A percentile compares a stretch with the other conserved stretches of the same genome.
These are phyloP conservation scores for Cremastinae sp. DNA, from an alignment of 2,888 invertebrate species.

Conservation along the genomic window DNA sequence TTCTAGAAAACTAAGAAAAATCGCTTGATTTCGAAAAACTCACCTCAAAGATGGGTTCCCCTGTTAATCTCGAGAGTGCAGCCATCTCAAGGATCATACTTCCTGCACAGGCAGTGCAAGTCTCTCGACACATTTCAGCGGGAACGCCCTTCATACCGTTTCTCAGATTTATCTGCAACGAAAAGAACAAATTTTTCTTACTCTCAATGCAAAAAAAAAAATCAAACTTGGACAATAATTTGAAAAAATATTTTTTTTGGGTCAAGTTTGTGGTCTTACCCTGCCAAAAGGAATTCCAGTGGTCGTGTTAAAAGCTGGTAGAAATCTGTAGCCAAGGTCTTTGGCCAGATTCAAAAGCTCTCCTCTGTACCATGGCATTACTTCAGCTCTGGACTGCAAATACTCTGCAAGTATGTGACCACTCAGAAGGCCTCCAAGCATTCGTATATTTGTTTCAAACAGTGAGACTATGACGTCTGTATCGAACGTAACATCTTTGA, in stretches of 20 bases:
- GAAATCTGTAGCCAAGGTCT: slow-evolving; percentile 93
- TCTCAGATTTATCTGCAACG: slow-evolving; percentile 87
- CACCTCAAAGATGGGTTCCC: slow-evolving; percentile 93
- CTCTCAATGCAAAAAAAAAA: no score
- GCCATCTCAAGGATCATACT: slow-evolving; percentile 99
- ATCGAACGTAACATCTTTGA: slow-evolving; percentile 94
- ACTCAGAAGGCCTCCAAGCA: slow-evolving; percentile 96
- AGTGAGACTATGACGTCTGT: slow-evolving; percentile 97
- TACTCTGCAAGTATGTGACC: slow-evolving; percentile 94
- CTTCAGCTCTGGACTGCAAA: slow-evolving; percentile 88
- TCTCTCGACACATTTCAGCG: slow-evolving; percentile 90
- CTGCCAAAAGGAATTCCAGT: slow-evolving; percentile 98
- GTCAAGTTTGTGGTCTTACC: slow-evolving; percentile 81
- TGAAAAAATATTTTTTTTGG: slow-evolving; percentile 14
- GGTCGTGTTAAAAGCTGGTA: slow-evolving; percentile 99
- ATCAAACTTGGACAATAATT: not conserved
- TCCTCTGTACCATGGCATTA: slow-evolving; percentile 92
- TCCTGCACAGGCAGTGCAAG: slow-evolving; percentile 99
- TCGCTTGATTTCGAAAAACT: slow-evolving; percentile 25
- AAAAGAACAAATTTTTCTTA: slow-evolving; percentile 15
- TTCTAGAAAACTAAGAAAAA: not conserved
- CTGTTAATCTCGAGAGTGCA: slow-evolving; percentile 95
- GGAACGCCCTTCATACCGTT: slow-evolving; percentile 90
- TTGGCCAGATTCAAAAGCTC: slow-evolving; percentile 94
- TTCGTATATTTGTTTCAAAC: slow-evolving; percentile 98